A percentile compares a stretch with the other conserved stretches of the same genome.
Evolutionary conservation across 2,888 invertebrate genomes (phyloP).

Genomic region (Xestobium rufovillosum): DNA sequence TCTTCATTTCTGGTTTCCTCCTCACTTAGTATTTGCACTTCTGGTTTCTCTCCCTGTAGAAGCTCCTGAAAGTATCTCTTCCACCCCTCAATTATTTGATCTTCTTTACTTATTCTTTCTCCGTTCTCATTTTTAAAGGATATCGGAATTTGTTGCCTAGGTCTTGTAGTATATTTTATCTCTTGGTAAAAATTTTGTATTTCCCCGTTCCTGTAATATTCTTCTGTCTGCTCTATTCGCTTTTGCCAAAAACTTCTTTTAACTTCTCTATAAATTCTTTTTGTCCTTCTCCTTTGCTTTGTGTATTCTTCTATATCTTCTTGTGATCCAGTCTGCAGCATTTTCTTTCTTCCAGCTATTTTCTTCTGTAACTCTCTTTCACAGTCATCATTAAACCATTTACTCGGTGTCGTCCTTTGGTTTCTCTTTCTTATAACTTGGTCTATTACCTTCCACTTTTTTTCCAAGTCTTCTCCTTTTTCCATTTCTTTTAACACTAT

Average conservation of each 20-base stretch:
- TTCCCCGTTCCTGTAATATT: too few species aligned
- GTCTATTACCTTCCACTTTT: neutral
- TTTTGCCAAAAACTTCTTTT: slow-evolving; percentile 1
- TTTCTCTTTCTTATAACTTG: neutral
- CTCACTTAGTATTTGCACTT: too few species aligned
- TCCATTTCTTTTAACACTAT: neutral
- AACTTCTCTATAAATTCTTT: neutral
- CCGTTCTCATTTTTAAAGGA: slow-evolving; percentile 1
- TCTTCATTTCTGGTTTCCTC: too few species aligned
- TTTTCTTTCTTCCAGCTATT: neutral
- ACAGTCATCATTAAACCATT: slow-evolving; percentile 1
- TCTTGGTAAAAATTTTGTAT: neutral
- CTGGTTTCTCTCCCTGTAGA: too few species aligned
- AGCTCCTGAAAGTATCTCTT: slow-evolving; percentile 1
- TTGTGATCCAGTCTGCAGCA: neutral
- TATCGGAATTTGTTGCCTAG: neutral
- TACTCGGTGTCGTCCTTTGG: neutral
- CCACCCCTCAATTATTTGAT: slow-evolving; percentile 1
- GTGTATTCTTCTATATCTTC: neutral
- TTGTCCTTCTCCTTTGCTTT: neutral
- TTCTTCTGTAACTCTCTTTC: neutral
- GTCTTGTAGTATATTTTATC: neutral
- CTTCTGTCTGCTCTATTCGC: neutral
- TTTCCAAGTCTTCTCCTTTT: neutral
- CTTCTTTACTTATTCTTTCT: slow-evolving; percentile 2